Conservation (phyloP, 2,888 invertebrate genomes). For the Thera obeliscata region DNA sequence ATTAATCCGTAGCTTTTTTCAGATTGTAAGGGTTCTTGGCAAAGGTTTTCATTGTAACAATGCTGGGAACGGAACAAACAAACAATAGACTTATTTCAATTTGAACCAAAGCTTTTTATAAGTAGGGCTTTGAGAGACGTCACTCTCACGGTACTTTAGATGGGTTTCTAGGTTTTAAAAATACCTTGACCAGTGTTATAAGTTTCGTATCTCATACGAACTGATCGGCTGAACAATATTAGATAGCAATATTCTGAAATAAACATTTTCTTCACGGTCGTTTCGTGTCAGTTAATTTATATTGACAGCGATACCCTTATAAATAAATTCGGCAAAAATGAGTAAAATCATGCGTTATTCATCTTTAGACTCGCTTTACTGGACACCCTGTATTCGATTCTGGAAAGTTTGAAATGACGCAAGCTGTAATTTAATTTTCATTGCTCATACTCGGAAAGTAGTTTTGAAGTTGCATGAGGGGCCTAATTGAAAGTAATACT, state of each 20-base stretch:
- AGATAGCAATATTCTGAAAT: too few relatives aligned
- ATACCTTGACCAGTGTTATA: too few relatives aligned
- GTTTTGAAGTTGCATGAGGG: too few relatives aligned
- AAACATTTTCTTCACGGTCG: too few relatives aligned
- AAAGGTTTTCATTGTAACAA: slow-evolving; percentile 19
- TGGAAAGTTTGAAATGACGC: neutral
- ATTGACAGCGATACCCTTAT: neutral
- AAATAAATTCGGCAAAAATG: neutral
- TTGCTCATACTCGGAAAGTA: too few relatives aligned
- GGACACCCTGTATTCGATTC: neutral
- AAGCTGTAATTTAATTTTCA: slow-evolving; percentile 4
- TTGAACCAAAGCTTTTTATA: neutral
- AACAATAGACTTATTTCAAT: slow-evolving; percentile 4
- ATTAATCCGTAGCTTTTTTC: neutral
- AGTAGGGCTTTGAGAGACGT: neutral
- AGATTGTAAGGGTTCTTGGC: slow-evolving; percentile 10
- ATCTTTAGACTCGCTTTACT: neutral
- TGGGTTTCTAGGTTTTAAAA: neutral
- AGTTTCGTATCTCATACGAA: too few relatives aligned
- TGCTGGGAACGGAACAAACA: slow-evolving; percentile 8
- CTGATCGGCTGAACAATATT: too few relatives aligned
- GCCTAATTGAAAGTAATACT: too few relatives aligned
- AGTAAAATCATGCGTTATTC: too few relatives aligned
- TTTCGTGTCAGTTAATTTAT: neutral
- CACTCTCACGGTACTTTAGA: neutral